These are phyloP conservation scores for Tuberolachnus salignus DNA, from an alignment of 2,888 invertebrate genomes.

Conservation along the genomic window DNA sequence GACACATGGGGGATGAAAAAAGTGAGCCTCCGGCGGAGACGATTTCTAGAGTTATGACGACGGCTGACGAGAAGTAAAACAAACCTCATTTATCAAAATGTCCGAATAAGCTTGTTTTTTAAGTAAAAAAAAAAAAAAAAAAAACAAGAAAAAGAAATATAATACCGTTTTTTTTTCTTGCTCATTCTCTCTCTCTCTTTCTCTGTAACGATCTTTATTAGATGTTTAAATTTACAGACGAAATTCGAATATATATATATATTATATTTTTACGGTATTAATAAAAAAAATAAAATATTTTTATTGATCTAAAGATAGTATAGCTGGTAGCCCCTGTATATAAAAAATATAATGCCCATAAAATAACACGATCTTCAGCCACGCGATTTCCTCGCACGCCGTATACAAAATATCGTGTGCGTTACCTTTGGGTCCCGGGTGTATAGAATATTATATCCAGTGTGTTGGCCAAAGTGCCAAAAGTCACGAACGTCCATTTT, in stretches of 20 bases:
- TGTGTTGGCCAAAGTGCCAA: conserved; percentile 39
- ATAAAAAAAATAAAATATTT: conserved; percentile 28
- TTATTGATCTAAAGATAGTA: conserved; percentile 49
- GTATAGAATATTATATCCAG: too few relatives aligned
- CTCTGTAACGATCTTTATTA: conserved; percentile 41
- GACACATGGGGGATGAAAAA: conserved; percentile 17
- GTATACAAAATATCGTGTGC: conserved; percentile 21
- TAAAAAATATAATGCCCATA: background rate
- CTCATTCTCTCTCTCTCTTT: too few relatives aligned
- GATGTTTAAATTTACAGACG: conserved; percentile 35
- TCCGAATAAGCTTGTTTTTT: conserved; percentile 37
- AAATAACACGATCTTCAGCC: conserved; percentile 49
- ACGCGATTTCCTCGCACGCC: conserved; percentile 42
- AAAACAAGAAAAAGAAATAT: too few relatives aligned
- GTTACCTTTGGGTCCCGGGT: background rate
- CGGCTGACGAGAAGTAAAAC: conserved; percentile 51
- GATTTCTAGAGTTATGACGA: conserved; percentile 48
- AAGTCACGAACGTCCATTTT: conserved; percentile 53
- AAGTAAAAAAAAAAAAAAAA: conserved; percentile 14
- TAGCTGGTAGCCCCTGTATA: background rate
- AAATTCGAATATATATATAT: conserved; percentile 13
- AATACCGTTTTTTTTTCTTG: too few relatives aligned
- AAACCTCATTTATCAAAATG: conserved; percentile 56
- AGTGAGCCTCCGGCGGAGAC: conserved; percentile 30
- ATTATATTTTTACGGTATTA: background rate